Base-by-base conservation (phyloP, 2,797 vertebrate genomes). In the Halcyon leucocephala region DNA sequence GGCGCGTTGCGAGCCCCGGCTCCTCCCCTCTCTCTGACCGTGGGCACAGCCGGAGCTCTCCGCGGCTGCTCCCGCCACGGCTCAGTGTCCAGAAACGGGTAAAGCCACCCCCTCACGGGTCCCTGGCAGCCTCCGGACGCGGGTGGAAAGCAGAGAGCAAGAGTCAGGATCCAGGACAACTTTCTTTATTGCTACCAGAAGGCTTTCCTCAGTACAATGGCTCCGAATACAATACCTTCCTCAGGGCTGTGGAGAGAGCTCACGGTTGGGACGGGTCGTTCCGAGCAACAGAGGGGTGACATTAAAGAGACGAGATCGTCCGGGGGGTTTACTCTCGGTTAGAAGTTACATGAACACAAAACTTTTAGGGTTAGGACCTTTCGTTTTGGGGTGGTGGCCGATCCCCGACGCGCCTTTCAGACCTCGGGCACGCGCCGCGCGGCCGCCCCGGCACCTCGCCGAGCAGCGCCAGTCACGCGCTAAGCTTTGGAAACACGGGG, bases 141-240 rank as follows among this genome's bases (percentile, higher is more conserved):
- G 8, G 41, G 8, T 17, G n/a, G 61, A 77, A 94, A 96, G 31
- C 46, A 94, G 41, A 14, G 6, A 54, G 77, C 6, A 31, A 48
- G 44, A 67, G 66, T 29, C 41, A 3, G 90, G 80, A 28, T 88
- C 96, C 97, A 98, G 98, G 98, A 98, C 98, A 98, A 98, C 97
- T 84, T 98, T 97, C 93, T 96, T 98, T 98, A 98, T 98, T 98
- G 98, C 98, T 98, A 98, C 98, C 98, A 98, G 98, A 98, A 98
- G 97, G 97, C 97, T 97, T 98, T 98, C 97, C 97, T 95, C 97
- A 97, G 96, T 91, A 97, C 97, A 97, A 96, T 88, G 93, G 97
- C 97, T 98, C 96, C 95, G 84, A 95, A 79, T 87, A 95, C 89
- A 12, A 94, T 98, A 97, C 98, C 97, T 97, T 98, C 93, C 95